Evolutionary conservation across 2,113 vertebrate genomes (phyloP).

Genomic region (Tonatia bakeri): DNA sequence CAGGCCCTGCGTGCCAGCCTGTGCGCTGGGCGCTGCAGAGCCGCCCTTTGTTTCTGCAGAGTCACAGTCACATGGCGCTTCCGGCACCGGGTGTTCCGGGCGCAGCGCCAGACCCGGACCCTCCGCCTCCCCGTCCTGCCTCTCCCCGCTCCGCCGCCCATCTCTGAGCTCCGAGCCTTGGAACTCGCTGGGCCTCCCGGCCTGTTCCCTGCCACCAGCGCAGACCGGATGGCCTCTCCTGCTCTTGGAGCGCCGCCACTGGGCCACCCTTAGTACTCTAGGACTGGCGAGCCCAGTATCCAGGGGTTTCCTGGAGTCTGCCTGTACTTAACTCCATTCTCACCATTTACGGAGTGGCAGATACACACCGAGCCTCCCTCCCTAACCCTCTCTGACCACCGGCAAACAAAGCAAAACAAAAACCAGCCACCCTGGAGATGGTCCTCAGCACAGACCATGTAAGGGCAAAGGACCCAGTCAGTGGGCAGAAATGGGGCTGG

Average conservation of each 20-base stretch:
- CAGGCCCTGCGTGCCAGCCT: neutral
- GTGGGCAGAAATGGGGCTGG: neutral
- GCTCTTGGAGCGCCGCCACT: neutral
- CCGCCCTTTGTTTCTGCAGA: conserved; percentile 54
- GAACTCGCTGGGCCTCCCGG: too few relatives aligned
- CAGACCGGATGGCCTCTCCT: neutral
- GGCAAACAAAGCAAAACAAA: neutral
- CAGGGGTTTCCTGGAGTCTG: neutral
- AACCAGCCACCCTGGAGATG: neutral
- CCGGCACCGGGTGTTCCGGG: conserved; percentile 48
- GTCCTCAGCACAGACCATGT: neutral
- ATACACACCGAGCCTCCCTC: neutral
- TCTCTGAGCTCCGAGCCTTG: neutral
- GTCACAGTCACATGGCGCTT: conserved; percentile 63
- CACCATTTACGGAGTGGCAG: neutral
- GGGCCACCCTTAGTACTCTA: neutral
- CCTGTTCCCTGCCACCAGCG: neutral
- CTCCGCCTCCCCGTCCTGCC: neutral
- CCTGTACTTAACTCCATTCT: neutral
- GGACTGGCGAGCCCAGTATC: neutral
- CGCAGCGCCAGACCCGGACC: conserved; percentile 11
- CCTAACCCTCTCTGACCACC: neutral
- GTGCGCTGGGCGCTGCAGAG: neutral
- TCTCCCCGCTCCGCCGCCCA: neutral
- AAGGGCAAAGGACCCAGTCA: neutral